Base-by-base conservation (phyloP, 2,888 invertebrate species). In the Philonicus albiceps region DNA sequence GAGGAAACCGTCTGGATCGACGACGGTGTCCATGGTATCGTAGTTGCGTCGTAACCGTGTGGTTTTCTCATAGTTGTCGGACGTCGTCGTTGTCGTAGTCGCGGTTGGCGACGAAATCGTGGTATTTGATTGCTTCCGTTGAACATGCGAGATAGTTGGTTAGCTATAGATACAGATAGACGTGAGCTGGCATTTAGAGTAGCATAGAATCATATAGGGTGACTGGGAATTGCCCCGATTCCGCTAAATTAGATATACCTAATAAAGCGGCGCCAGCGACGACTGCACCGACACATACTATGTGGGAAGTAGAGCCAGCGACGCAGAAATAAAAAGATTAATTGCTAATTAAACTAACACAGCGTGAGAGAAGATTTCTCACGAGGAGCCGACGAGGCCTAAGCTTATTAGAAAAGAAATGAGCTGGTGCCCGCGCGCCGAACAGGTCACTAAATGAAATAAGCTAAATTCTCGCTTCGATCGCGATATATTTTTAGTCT, bases 401-500 rank as follows among this genome's bases (percentile, higher is more conserved):
- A 64, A 64, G 64, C 64, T 64, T 64, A 64, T 64, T 64, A 64
- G 64, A 64, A 64, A 27, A 64, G 64, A 64, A 64, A 64, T 64
- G 19, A 64, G 64, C 11, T 64, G 64, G 64, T 64, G 64, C 64
- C 64, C 64, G 78, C 78, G 31, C 19, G 81, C 81, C 27, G 81
- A 55, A 37, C 78, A 78, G 78, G 43, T 78, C 78, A 49, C 78
- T 64, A 43, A 78, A 49, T 78, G 78, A 78, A 81, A 81, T 81
- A 53, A 64, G 81, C 81, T 64, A 81, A 72, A 73, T 73, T 84
- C 73, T 72, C 84, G 84, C 84, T 84, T 73, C 84, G 84, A 73
- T 73, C 49, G 55, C 34, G 40, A 40, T 73, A 40, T 73, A 84
- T 84, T 84, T 84, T 84, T 73, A 73, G 84, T 84, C 43, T 84